These are phyloP conservation scores for Cochlearius cochlearius DNA, from an alignment of 2,113 vertebrate species.

Conservation along the genomic window DNA sequence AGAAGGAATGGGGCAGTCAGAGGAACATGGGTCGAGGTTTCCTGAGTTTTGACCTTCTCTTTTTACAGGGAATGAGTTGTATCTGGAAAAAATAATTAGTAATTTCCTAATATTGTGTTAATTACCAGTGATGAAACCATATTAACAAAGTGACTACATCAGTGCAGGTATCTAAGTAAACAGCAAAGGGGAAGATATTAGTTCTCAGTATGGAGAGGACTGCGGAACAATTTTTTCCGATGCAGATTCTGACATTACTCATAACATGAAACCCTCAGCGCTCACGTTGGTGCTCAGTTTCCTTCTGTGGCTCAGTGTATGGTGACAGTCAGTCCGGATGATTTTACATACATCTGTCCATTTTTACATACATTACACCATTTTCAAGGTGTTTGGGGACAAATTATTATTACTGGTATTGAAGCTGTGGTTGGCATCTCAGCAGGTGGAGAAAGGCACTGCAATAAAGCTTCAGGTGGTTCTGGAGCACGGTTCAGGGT, in stretches of 20 bases:
- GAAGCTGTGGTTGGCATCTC: background rate
- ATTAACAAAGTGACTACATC: background rate
- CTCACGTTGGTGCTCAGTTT: background rate
- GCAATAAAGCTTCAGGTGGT: background rate
- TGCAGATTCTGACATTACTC: background rate
- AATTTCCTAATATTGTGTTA: background rate
- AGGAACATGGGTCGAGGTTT: background rate
- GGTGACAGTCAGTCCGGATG: background rate
- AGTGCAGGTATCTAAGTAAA: fast-evolving
- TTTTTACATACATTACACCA: background rate
- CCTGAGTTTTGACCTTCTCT: background rate
- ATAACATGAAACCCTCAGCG: background rate
- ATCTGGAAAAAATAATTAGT: background rate
- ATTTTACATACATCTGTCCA: background rate
- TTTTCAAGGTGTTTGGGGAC: background rate
- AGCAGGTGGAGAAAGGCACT: background rate
- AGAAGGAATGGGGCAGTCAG: background rate
- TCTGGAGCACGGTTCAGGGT: background rate
- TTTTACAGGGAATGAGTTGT: background rate
- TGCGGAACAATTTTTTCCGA: background rate
- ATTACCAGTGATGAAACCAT: background rate
- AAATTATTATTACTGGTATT: background rate
- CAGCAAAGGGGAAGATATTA: background rate
- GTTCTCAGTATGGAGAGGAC: background rate
- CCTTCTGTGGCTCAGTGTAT: background rate